A percentile compares a stretch with the other conserved stretches of the same genome.
phyloP scores from a whole-genome alignment of 2,797 vertebrate genomes.

The Graptemys geographica region DNA sequence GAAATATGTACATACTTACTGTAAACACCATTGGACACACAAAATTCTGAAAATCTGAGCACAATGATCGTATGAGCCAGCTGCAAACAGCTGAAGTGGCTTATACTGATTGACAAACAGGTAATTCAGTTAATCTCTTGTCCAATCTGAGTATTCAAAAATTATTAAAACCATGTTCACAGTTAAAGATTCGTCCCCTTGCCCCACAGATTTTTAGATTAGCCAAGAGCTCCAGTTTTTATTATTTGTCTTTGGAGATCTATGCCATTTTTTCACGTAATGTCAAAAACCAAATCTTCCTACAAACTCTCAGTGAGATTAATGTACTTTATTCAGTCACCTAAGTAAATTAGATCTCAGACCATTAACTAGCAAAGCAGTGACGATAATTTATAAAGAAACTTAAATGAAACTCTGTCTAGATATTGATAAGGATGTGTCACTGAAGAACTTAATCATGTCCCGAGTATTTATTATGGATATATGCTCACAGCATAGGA shows the following conservation, averaged over 20 bases:
- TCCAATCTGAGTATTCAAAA: neutral
- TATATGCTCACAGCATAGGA: neutral
- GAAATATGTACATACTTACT: neutral
- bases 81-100: neutral
- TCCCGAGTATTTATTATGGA: neutral
- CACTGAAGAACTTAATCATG: neutral
- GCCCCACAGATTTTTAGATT: neutral
- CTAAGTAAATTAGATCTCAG: neutral
- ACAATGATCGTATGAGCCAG: neutral
- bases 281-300: neutral
- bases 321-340: neutral
- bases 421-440: neutral
- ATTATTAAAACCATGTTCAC: neutral
- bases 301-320: neutral
- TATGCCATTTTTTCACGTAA: neutral
- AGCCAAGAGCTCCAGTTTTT: neutral
- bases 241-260: neutral
- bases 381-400: neutral
- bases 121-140: neutral
- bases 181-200: neutral
- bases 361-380: neutral
- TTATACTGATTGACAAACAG: neutral
- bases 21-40: neutral
- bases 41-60: neutral
- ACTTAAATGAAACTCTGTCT: neutral